Evolutionary conservation across 2,888 invertebrate genomes (phyloP).

Genomic region (Noctua pronuba): DNA sequence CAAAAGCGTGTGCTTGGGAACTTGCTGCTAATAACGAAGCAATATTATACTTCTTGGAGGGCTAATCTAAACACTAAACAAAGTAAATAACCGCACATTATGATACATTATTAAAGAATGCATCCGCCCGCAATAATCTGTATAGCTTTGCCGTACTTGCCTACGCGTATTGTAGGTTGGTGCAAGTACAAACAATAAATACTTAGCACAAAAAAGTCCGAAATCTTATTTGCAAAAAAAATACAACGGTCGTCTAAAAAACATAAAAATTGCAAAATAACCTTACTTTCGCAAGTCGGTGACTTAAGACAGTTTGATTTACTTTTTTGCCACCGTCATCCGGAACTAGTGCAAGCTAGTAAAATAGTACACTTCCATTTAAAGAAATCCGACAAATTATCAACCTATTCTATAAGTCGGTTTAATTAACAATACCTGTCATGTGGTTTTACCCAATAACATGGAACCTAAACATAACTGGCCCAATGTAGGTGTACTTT

Average conservation of each 20-base stretch:
- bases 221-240: background rate
- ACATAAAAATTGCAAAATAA: background rate
- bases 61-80: slow-evolving; percentile 30
- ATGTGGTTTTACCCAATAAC: background rate
- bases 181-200: background rate
- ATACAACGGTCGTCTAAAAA: background rate
- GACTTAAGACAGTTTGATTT: background rate
- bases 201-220: background rate
- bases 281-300: background rate
- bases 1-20: slow-evolving; percentile 64
- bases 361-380: background rate
- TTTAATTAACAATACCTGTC: background rate
- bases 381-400: background rate
- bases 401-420: background rate
- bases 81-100: slow-evolving; percentile 3
- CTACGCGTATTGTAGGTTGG: background rate
- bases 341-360: no score
- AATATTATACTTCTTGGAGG: slow-evolving; percentile 21
- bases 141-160: background rate
- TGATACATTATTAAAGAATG: background rate
- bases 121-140: background rate
- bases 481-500: background rate
- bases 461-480: background rate
- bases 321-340: background rate
- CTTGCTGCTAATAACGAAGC: slow-evolving; percentile 28